Conservation (phyloP, 2,888 invertebrate species). For the Leptinotarsa haldemani region DNA sequence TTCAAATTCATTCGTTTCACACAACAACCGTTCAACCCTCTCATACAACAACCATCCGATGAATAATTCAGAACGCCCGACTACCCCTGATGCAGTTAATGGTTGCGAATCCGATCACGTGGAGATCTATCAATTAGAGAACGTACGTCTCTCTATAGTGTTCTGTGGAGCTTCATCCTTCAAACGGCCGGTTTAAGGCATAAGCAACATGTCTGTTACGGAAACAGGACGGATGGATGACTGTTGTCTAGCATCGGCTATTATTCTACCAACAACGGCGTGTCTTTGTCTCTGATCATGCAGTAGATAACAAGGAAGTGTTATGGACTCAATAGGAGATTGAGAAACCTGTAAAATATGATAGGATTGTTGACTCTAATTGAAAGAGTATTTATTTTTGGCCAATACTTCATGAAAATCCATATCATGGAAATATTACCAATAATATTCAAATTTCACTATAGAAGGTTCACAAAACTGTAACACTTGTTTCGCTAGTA, state of each 20-base stretch:
- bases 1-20: no score
- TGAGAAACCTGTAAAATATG: not conserved
- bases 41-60: constrained; percentile 24
- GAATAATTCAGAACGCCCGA: constrained; percentile 55
- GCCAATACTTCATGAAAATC: no score
- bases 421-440: no score
- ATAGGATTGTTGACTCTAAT: no score
- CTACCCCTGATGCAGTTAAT: constrained; percentile 58
- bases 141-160: constrained; percentile 43
- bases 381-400: no score
- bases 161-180: constrained; percentile 21
- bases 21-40: not conserved
- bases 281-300: constrained; percentile 18
- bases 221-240: constrained; percentile 47
- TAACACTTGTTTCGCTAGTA: no score
- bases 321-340: not conserved
- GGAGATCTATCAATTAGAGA: constrained; percentile 57
- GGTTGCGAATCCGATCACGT: constrained; percentile 53
- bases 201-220: constrained; percentile 56
- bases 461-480: no score
- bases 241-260: constrained; percentile 33
- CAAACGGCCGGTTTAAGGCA: constrained; percentile 48
- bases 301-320: not conserved
- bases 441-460: no score
- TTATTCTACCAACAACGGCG: constrained; percentile 28